Percentiles rank a stretch among this genome's conserved stretches.
Conservation (phyloP, 2,797 vertebrate species). For the Anguilla marmorata region DNA sequence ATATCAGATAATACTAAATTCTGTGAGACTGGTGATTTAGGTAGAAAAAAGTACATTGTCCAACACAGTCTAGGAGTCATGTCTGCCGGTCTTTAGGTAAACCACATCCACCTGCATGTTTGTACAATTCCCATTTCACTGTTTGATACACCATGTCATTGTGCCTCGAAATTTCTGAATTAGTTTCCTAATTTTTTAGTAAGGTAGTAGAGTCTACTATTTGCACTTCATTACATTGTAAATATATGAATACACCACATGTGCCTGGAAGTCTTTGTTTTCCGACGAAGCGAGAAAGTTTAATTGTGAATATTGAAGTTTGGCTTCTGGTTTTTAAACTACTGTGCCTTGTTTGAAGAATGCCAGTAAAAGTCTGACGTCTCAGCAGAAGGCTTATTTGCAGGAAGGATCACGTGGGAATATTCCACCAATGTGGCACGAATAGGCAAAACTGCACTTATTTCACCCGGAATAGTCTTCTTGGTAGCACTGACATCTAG, state of each 20-base stretch:
- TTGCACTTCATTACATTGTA: not conserved
- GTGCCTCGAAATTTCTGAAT: not conserved
- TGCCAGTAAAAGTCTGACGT: not conserved
- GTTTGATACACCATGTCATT: not conserved
- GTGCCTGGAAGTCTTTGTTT: not conserved
- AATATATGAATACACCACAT: not conserved
- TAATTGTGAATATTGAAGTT: not conserved
- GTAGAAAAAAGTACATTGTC: not conserved
- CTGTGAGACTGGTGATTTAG: not conserved
- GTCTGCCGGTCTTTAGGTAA: no score
- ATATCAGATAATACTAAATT: not conserved
- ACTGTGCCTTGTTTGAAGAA: not conserved
- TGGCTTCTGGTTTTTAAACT: not conserved
- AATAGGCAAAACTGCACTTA: not conserved
- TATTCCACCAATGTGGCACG: not conserved
- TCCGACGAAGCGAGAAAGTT: not conserved
- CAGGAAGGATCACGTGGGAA: not conserved
- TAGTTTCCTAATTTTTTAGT: not conserved
- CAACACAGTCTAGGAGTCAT: not conserved
- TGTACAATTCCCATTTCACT: not conserved
- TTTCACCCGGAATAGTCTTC: not conserved
- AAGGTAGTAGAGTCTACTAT: not conserved
- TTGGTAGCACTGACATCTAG: constrained; percentile 30
- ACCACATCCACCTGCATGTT: not conserved
- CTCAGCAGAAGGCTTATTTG: not conserved